Evolutionary conservation across 1,140 invertebrate species (phyloP), one percentile per base, ranked within the genome.

Genomic region (Drosophila insularis): DNA sequence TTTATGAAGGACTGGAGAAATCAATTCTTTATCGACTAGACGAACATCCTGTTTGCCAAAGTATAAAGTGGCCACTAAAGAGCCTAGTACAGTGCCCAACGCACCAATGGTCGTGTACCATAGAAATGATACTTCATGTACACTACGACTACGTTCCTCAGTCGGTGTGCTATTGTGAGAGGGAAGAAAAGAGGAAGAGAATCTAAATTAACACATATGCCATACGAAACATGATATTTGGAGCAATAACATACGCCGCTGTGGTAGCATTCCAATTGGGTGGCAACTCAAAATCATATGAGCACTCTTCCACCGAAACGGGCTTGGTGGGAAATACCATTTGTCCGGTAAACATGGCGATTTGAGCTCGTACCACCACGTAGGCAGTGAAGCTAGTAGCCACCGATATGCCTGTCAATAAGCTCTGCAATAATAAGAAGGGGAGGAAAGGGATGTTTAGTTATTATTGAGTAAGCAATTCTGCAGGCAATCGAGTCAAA

Each of bases 91-190:
- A 2, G 85, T 90, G 13, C 74, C 74, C 62, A 76, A 5, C 0
- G 79, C 54, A 1, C 85, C 86, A 10, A 89, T 63, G n/a, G 71
- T 7, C 1, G 78, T 78, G 39, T 86, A 89, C 95, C 95, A 67
- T 93, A 95, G 2, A 94, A 93, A 89, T 2, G 85, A 89, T 10
- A 89, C 64, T 53, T 89, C 78, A 55, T 89, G 84, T 14, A 89
- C 21, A 55, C 63, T 68, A 11, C 46, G 60, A n/a, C 59, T 62
- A 0, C 23, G 50, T 1, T 40, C 59, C 11, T 71, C 54, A 7
- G 4, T 6, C 3, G 68, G 21, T 1, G 37, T 39, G 14, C 78
- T 86, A 14, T 19, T 27, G 27, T 5, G 27, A 27, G 0, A 27
- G 0, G 27, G 27, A 27, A 27, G 5, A 5, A 27, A 27, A 27